Percentiles rank a stretch among this genome's conserved stretches.
phyloP scores from a whole-genome alignment of 1,140 invertebrate genomes.

The Heliothis subflexa region DNA sequence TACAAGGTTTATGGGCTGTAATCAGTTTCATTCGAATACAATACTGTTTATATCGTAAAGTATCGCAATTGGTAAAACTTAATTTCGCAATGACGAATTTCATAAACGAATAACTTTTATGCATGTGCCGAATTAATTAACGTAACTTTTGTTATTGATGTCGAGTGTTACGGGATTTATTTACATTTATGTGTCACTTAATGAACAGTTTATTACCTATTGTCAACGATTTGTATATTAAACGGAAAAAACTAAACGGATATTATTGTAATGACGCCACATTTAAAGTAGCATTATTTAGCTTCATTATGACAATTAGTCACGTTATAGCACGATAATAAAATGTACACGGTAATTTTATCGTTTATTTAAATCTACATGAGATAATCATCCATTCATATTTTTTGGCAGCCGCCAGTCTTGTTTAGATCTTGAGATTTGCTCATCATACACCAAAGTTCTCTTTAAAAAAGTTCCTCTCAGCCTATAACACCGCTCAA shows the following conservation, averaged over 20 bases:
- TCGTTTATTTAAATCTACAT: constrained; percentile 23
- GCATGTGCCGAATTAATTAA: constrained; percentile 42
- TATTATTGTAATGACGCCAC: constrained; percentile 6
- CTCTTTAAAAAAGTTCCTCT: neutral
- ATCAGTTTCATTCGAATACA: constrained; percentile 16
- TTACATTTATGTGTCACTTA: constrained; percentile 19
- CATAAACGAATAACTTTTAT: constrained; percentile 33
- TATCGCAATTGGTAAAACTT: constrained; percentile 30
- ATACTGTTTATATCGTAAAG: constrained; percentile 35
- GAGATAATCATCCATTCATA: constrained; percentile 39
- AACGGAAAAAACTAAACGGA: neutral
- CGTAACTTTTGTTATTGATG: constrained; percentile 24
- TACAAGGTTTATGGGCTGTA: constrained; percentile 12
- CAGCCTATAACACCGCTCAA: constrained; percentile 15
- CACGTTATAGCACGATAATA: constrained; percentile 30
- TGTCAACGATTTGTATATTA: constrained; percentile 22
- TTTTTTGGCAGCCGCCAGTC: constrained; percentile 25
- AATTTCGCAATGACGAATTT: constrained; percentile 40
- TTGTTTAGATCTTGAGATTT: neutral
- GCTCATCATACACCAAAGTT: constrained; percentile 8
- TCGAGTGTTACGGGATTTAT: constrained; percentile 12
- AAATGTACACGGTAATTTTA: constrained; percentile 41
- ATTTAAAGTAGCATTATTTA: constrained; percentile 30
- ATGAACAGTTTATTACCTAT: constrained; percentile 9
- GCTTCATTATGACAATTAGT: constrained; percentile 10